Evolutionary conservation across 2,797 vertebrate genomes (phyloP).

Genomic region (Avahi laniger): DNA sequence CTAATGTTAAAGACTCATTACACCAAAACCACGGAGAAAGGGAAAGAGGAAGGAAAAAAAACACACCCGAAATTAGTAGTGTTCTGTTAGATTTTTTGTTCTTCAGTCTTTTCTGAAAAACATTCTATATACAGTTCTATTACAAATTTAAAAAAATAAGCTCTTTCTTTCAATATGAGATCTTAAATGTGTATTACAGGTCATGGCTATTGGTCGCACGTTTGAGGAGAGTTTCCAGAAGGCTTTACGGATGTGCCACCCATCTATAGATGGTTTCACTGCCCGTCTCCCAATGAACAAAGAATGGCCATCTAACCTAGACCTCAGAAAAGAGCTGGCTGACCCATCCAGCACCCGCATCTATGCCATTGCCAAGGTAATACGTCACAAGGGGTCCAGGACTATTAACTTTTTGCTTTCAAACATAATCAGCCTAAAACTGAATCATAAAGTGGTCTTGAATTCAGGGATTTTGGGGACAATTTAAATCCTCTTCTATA

Average conservation of each 20-base stretch:
- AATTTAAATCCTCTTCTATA: neutral
- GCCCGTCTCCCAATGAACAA: constrained; percentile 92
- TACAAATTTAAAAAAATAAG: neutral
- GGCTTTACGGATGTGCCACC: constrained; percentile 96
- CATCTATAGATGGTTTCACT: constrained; percentile 93
- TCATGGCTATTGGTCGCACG: constrained; percentile 95
- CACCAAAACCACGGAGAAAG: neutral
- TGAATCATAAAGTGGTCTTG: neutral
- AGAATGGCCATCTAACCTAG: constrained; percentile 87
- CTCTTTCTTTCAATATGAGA: neutral
- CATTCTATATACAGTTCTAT: neutral
- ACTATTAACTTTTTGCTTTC: neutral
- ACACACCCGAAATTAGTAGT: neutral
- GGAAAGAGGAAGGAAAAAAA: neutral
- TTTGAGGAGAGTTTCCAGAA: constrained; percentile 98
- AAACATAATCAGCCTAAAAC: neutral
- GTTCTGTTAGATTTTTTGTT: neutral
- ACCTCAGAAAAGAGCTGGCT: constrained; percentile 91
- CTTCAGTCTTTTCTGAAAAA: neutral
- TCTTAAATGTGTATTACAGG: constrained; percentile 82
- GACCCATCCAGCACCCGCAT: constrained; percentile 94
- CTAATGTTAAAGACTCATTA: constrained; percentile 4
- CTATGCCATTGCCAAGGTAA: constrained; percentile 95
- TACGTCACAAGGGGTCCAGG: neutral
- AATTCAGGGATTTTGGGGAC: neutral